phyloP scores from a whole-genome alignment of 2,113 vertebrate species.

The Brachyhypopomus gauderio region DNA sequence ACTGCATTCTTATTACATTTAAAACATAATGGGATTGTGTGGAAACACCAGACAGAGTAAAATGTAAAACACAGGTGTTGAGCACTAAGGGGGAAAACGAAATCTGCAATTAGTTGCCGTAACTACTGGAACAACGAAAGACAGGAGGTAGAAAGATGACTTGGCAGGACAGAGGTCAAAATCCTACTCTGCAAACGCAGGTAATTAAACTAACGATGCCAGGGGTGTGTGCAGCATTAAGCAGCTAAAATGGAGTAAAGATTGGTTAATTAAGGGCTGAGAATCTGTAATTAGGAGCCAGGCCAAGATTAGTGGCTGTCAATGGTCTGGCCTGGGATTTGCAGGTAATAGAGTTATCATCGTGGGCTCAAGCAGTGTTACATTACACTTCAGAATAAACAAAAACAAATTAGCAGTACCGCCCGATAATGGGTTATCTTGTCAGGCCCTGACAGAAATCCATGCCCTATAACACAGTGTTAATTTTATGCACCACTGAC shows the following conservation, averaged over 20 bases:
- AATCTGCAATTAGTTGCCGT: constrained; percentile 45
- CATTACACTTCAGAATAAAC: constrained; percentile 81
- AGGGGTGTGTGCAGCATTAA: constrained; percentile 70
- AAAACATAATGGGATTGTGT: constrained; percentile 37
- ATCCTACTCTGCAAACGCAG: constrained; percentile 57
- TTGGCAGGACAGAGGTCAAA: constrained; percentile 60
- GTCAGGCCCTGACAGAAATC: constrained; percentile 77
- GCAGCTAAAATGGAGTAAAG: constrained; percentile 74
- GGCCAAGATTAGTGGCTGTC: constrained; percentile 75
- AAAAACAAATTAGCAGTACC: constrained; percentile 79
- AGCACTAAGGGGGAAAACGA: constrained; percentile 29
- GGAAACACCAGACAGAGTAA: constrained; percentile 42
- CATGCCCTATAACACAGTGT: constrained; percentile 79
- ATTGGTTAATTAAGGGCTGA: constrained; percentile 80
- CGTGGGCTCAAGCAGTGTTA: constrained; percentile 69
- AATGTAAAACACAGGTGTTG: constrained; percentile 46
- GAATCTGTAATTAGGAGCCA: constrained; percentile 77
- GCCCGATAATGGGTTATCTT: constrained; percentile 78
- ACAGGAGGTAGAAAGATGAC: constrained; percentile 45
- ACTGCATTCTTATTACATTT: constrained; percentile 24
- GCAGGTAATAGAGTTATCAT: constrained; percentile 79
- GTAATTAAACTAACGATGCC: constrained; percentile 68
- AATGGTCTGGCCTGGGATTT: constrained; percentile 65
- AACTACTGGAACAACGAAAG: constrained; percentile 6
- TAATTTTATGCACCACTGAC: constrained; percentile 84